Evolutionary conservation across 37 sponge, comb jelly and placozoan species (phyloP).

Genomic region (Beroe forskalii): DNA sequence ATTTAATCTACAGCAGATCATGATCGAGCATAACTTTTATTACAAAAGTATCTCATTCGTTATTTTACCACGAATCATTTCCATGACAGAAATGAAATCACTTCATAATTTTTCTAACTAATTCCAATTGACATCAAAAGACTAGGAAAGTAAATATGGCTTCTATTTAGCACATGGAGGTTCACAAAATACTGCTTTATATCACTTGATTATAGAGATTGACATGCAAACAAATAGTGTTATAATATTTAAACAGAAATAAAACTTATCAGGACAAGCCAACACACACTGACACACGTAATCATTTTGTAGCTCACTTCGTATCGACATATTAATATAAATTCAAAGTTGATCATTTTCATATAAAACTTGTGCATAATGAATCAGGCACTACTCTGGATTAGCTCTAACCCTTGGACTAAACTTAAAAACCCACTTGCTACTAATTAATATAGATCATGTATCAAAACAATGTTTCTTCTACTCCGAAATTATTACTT

Average conservation of each 20-base stretch:
- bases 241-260: not conserved
- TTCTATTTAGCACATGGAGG: no score
- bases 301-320: not conserved
- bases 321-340: not conserved
- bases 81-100: no score
- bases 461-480: not conserved
- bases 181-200: no score
- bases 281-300: not conserved
- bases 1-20: no score
- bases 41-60: no score
- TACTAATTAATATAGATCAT: not conserved
- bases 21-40: no score
- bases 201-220: no score
- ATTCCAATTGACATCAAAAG: no score
- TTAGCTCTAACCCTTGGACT: not conserved
- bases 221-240: constrained; percentile 59
- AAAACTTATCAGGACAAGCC: not conserved
- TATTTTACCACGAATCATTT: no score
- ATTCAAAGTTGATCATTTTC: not conserved
- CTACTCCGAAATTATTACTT: not conserved
- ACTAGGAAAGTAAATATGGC: no score
- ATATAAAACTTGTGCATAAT: not conserved
- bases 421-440: not conserved
- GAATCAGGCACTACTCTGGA: not conserved
- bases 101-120: no score